A percentile compares a stretch with the other conserved stretches of the same genome.
Evolutionary conservation across 92 coral and sea anemone genomes (phyloP).

Genomic region (Desmophyllum pertusum): DNA sequence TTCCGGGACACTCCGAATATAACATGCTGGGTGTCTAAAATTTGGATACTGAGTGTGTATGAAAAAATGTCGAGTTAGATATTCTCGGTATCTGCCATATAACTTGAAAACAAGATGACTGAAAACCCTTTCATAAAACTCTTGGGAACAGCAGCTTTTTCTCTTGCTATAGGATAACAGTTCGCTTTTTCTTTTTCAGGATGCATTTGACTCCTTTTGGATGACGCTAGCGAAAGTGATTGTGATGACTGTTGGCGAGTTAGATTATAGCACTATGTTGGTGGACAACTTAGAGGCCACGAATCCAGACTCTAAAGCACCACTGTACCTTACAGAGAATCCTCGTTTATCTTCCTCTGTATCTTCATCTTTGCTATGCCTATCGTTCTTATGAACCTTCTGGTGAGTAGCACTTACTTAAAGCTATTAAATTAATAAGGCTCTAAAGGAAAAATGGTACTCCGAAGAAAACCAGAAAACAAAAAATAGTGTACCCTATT

Average conservation of each 20-base stretch:
- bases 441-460: too few relatives aligned
- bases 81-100: too few relatives aligned
- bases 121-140: too few relatives aligned
- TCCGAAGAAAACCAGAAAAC: too few relatives aligned
- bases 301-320: constrained; percentile 41
- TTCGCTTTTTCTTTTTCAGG: constrained; percentile 45
- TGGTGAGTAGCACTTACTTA: constrained; percentile 74
- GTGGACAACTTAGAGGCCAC: constrained; percentile 46
- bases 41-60: too few relatives aligned
- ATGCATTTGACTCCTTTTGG: constrained; percentile 64
- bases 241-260: constrained; percentile 86
- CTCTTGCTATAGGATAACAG: background rate
- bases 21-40: too few relatives aligned
- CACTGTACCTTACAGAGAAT: constrained; percentile 72
- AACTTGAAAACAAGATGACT: too few relatives aligned
- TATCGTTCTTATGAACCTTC: constrained; percentile 79
- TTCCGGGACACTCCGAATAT: too few relatives aligned
- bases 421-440: background rate
- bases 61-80: too few relatives aligned
- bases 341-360: constrained; percentile 60
- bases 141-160: too few relatives aligned
- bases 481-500: too few relatives aligned
- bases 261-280: constrained; percentile 70
- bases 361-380: constrained; percentile 83
- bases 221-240: constrained; percentile 67